Evolutionary conservation across 2,888 invertebrate genomes (phyloP).

Genomic region (Scaptomyza parva): DNA sequence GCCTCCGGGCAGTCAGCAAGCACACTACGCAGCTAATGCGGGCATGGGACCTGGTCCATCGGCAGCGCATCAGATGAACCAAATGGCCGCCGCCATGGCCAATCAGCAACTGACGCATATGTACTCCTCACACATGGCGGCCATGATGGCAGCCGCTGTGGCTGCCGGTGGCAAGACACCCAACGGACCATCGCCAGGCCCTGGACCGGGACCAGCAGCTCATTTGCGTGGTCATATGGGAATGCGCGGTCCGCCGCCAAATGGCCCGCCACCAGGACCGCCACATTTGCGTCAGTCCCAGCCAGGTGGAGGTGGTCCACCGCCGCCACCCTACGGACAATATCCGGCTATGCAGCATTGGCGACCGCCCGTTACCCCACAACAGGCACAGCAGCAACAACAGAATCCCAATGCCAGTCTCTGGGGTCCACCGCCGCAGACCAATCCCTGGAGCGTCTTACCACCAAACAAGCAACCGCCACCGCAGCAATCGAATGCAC

Average conservation of each 20-base stretch:
- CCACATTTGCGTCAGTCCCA: constrained; percentile 77
- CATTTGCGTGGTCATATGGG: constrained; percentile 69
- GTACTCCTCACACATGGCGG: constrained; percentile 78
- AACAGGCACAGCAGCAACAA: constrained; percentile 72
- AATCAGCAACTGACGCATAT: constrained; percentile 78
- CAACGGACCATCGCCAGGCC: constrained; percentile 67
- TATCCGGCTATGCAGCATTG: constrained; percentile 84
- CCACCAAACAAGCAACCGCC: constrained; percentile 79
- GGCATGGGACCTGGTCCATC: constrained; percentile 70
- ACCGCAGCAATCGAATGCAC: constrained; percentile 62
- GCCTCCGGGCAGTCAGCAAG: constrained; percentile 53
- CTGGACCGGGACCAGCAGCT: constrained; percentile 67
- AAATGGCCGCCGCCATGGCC: constrained; percentile 74
- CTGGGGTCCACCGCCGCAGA: constrained; percentile 84
- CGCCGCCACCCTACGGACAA: constrained; percentile 78
- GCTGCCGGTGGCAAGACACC: constrained; percentile 62
- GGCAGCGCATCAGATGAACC: constrained; percentile 77
- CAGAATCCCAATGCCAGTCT: constrained; percentile 84
- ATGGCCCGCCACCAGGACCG: constrained; percentile 73
- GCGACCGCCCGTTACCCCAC: constrained; percentile 78
- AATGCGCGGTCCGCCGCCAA: constrained; percentile 76
- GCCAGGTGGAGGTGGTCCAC: constrained; percentile 55
- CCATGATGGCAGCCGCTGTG: constrained; percentile 76
- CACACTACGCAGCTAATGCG: constrained; percentile 57
- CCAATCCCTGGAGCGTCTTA: constrained; percentile 84